Evolutionary conservation across 2,888 invertebrate species (phyloP).

Genomic region (Acronicta alni): DNA sequence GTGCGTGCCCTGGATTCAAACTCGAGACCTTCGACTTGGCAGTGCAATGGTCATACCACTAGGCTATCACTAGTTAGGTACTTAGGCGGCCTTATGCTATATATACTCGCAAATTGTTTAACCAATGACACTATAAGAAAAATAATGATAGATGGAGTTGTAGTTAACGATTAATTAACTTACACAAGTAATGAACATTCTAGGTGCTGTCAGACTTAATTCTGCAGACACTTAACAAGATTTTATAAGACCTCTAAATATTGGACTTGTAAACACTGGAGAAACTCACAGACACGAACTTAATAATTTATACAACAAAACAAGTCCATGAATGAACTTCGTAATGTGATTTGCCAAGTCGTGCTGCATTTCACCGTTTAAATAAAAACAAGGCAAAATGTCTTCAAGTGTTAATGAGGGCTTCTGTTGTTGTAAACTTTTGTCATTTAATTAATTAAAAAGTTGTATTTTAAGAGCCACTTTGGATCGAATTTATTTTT

Average conservation of each 20-base stretch:
- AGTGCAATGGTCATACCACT: no score
- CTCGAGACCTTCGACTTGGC: no score
- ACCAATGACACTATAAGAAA: no score
- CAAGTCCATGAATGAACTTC: not conserved
- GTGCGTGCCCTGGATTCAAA: no score
- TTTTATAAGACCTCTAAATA: not conserved
- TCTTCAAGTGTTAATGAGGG: conserved; percentile 16
- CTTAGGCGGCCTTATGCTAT: no score
- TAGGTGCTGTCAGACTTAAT: not conserved
- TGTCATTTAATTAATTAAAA: conserved; percentile 19
- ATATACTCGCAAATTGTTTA: no score
- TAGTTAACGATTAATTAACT: no score
- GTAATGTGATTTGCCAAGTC: conserved; percentile 30
- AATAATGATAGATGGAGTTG: no score
- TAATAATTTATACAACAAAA: not conserved
- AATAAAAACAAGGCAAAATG: conserved; percentile 13
- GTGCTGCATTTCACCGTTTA: not conserved
- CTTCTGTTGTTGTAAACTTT: conserved; percentile 12
- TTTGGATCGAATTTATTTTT: conserved; percentile 14
- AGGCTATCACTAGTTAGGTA: no score
- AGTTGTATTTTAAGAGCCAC: conserved; percentile 22
- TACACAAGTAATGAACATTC: not conserved
- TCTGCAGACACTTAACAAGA: not conserved
- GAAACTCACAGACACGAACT: conserved; percentile 1
- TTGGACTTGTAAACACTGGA: not conserved